phyloP scores from a whole-genome alignment of 1,140 invertebrate species.

The Lamellibrachia luymesi region DNA sequence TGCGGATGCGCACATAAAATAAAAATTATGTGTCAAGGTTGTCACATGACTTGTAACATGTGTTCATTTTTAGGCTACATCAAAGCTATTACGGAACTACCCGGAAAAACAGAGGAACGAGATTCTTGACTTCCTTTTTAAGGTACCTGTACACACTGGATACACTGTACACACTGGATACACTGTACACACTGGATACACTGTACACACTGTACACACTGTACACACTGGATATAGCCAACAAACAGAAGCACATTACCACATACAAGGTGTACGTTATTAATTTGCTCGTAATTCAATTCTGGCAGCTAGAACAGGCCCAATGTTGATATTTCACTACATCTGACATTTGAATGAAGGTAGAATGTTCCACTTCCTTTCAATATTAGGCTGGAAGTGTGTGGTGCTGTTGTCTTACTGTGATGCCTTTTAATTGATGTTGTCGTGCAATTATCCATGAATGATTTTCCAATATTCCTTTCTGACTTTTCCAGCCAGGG shows the following conservation, averaged over 20 bases:
- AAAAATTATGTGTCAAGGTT: too few relatives aligned
- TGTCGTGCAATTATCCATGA: not conserved
- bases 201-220: too few relatives aligned
- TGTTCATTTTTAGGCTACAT: slow-evolving; percentile 46
- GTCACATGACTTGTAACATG: not conserved
- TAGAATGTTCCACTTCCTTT: not conserved
- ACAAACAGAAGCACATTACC: too few relatives aligned
- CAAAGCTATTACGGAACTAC: slow-evolving; percentile 52
- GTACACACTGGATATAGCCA: too few relatives aligned
- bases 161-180: too few relatives aligned
- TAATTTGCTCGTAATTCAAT: not conserved
- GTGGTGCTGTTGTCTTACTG: not conserved
- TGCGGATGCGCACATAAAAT: too few relatives aligned
- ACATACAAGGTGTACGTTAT: too few relatives aligned
- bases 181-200: too few relatives aligned
- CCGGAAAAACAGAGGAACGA: slow-evolving; percentile 45
- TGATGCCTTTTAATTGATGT: not conserved
- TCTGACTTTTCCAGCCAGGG: slow-evolving; percentile 43
- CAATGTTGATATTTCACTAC: not conserved
- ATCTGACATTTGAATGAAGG: not conserved
- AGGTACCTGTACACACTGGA: slow-evolving; percentile 34
- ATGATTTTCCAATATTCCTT: not conserved
- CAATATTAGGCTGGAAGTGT: not conserved
- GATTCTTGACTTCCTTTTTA: slow-evolving; percentile 54
- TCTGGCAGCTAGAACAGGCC: not conserved